Evolutionary conservation across 2,113 vertebrate species (phyloP).

Genomic region (Puntigrus tetrazona): DNA sequence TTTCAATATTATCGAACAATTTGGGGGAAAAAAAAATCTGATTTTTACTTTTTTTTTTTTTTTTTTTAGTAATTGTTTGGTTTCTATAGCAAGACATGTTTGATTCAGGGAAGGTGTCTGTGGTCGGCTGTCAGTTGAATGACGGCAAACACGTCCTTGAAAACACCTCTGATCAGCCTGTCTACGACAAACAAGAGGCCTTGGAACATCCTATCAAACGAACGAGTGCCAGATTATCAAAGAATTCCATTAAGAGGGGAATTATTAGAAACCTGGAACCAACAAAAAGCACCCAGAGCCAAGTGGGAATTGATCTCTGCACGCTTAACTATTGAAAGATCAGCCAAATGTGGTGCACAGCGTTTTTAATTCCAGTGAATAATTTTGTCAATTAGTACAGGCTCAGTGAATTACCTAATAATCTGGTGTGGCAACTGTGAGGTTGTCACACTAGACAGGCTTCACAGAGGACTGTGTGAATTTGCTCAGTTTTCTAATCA

Average conservation of each 20-base stretch:
- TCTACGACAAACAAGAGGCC: conserved; percentile 13
- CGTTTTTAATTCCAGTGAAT: conserved; percentile 21
- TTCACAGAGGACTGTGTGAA: background rate
- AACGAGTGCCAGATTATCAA: background rate
- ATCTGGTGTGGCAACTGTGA: conserved; percentile 12
- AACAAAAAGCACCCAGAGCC: background rate
- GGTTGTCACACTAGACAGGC: conserved; percentile 18
- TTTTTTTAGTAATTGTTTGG: background rate
- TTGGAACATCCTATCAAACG: conserved; percentile 1
- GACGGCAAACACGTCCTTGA: conserved; percentile 26
- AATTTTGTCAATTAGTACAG: conserved; percentile 44
- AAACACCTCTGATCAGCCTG: conserved; percentile 5
- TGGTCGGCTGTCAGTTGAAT: conserved; percentile 24
- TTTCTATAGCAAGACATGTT: background rate
- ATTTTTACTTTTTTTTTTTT: too few species aligned
- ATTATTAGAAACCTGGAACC: conserved; percentile 22
- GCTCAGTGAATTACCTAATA: conserved; percentile 43
- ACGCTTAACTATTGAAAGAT: conserved; percentile 1
- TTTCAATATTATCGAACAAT: too few species aligned
- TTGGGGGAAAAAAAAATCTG: too few species aligned
- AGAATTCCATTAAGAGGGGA: background rate
- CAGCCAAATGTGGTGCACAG: background rate
- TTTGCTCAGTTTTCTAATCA: conserved; percentile 38
- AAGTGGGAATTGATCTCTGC: background rate
- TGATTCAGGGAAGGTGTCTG: background rate